Evolutionary conservation across 2,113 vertebrate genomes (phyloP), one percentile per base, ranked within the genome.

Genomic region (Tragulus kanchil): DNA sequence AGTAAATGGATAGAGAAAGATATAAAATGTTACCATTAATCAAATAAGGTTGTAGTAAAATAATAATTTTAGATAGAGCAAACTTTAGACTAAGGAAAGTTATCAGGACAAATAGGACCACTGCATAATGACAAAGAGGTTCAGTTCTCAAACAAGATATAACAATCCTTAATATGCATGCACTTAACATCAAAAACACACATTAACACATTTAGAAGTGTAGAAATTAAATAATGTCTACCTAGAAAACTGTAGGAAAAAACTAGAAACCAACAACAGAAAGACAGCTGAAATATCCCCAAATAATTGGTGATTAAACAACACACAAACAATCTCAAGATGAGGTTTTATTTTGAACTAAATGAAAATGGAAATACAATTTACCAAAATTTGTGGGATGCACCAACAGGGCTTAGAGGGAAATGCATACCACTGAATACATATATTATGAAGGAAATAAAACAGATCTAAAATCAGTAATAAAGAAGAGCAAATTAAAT

Each of bases 401-500:
- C 54, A 56, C 8, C 23, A 19, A 87, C 42, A 87, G 50, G 56
- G 50, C 31, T 69, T 69, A 69, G 21, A 69, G n/a, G 31, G 21
- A 86, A 85, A 54, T 67, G 52, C 71, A 71, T 69, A 56, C 50
- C 65, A 87, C 21, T 87, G 14, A 42, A 86, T 69, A 31, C 31
- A 86, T 67, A 54, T 54, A 25, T 36, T 36, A 26, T 1, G 67
- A 54, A 65, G 42, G 23, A 36, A 36, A 48, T 48, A 28, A 52
- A 85, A 52, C 36, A 23, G 11, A 86, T 69, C 21, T 69, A 69
- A 86, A 69, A 86, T 54, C 31, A 67, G 52, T 52, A 67, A n/a
- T 67, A 42, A 71, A 71, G 81, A 62, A 83, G n/a, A 71, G n/a
- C n/a, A 87, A 71, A 87, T 87, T 71, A 71, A 71, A 56, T 71